Evolutionary conservation across 2,888 invertebrate species (phyloP), one percentile per base, ranked within the genome.

Genomic region (Mesorhabditis belari): DNA sequence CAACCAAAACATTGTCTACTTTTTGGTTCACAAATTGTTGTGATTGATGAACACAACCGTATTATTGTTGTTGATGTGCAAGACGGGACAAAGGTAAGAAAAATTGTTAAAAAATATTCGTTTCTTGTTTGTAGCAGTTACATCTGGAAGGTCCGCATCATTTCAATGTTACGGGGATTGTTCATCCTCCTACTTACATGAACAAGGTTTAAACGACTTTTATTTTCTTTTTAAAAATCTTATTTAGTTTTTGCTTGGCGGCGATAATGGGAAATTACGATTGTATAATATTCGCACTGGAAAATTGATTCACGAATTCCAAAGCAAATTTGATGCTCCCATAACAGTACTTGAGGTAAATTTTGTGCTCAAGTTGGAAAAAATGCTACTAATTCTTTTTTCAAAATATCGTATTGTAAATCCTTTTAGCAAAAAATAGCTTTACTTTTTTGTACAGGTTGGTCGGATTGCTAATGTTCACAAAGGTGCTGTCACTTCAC

Each of bases 101-200:
- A n/a, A n/a, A n/a, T n/a, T n/a, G n/a, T n/a, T n/a, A n/a, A n/a
- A n/a, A n/a, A n/a, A n/a, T 56, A 21, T 44, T 55, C 21, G 61
- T n/a, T n/a, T n/a, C n/a, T n/a, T n/a, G n/a, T n/a, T n/a, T 68
- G 53, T 53, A 52, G 44, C 51, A 57, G 6, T 56, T 78, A 5
- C 69, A 71, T 21, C 27, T 77, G 6, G 77, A 74, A 49, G 70
- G 71, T 19, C 55, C 69, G 1, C 21, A 52, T 0, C 57, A 64
- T 4, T 95, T 95, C 80, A 85, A 87, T 74, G 87, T 95, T 28
- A 88, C 89, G 0, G 85, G 90, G 0, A 68, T 94, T n/a, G 85
- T 89, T 61, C 98, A 98, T 85, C 98, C 96, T 0, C 88, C 87
- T 25, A 92, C 95, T 0, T 98, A 96, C 81, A 82, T 93, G 19